Percentiles rank a stretch among this genome's conserved stretches.
Evolutionary conservation across 2,797 vertebrate genomes (phyloP).

Genomic region (Tragelaphus oryx): DNA sequence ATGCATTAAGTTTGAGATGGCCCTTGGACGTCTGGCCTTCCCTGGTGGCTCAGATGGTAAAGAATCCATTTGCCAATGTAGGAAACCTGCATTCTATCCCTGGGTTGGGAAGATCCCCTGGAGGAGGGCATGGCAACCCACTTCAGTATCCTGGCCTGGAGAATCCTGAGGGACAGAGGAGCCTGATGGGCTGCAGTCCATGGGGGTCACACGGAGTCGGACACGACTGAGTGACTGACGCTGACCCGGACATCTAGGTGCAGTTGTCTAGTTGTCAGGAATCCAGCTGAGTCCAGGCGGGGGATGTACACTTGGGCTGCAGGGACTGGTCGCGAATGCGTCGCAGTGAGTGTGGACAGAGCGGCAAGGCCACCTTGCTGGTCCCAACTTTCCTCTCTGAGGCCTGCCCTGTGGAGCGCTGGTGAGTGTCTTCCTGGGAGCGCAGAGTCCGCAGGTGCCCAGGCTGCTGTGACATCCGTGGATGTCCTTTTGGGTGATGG

Average conservation of each 20-base stretch:
- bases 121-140: not conserved
- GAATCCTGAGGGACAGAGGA: not conserved
- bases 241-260: not conserved
- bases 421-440: fast-evolving
- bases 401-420: fast-evolving
- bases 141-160: not conserved
- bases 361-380: not conserved
- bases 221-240: not conserved
- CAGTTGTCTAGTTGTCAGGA: not conserved
- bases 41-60: not conserved
- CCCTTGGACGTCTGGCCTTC: not conserved
- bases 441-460: not conserved
- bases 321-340: fast-evolving
- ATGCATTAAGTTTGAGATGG: not conserved
- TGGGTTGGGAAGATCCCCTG: not conserved
- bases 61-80: not conserved
- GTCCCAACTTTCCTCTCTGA: too few relatives aligned
- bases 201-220: not conserved
- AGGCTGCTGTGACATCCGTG: fast-evolving
- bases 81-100: not conserved
- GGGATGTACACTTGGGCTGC: fast-evolving
- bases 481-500: not conserved
- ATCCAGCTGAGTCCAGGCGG: not conserved
- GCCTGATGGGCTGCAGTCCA: not conserved
- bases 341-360: not conserved